Percentiles rank a stretch among this genome's conserved stretches.
Conservation (phyloP, 2,797 vertebrate species). For the Anniella stebbinsi region DNA sequence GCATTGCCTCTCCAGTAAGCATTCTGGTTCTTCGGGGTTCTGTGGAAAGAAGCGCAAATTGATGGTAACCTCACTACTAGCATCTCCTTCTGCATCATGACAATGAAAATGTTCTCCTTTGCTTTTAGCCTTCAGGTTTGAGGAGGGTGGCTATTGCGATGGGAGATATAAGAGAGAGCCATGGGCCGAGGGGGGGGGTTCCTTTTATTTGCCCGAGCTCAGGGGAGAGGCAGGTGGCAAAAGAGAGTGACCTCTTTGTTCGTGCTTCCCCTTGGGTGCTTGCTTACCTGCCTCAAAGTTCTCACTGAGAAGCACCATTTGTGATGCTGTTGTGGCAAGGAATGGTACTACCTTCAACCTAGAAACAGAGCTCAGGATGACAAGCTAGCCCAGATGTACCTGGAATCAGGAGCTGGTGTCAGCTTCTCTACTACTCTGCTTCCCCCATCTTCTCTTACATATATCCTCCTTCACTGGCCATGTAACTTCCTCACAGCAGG, state of each 20-base stretch:
- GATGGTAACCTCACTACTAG: conserved; percentile 25
- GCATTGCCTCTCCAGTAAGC: conserved; percentile 87
- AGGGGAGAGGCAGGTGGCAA: no score
- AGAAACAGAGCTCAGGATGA: background rate
- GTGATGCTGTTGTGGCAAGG: background rate
- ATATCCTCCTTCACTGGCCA: background rate
- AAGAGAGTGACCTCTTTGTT: background rate
- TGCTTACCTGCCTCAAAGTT: background rate
- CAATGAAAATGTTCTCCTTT: background rate
- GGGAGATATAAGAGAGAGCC: background rate
- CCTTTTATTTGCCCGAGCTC: background rate
- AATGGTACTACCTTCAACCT: background rate
- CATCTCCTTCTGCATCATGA: conserved; percentile 22
- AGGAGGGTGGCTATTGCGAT: background rate
- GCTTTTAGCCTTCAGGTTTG: conserved; percentile 5
- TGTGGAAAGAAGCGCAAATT: background rate
- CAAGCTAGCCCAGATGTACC: background rate
- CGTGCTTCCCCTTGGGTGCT: background rate
- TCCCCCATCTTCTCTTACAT: background rate
- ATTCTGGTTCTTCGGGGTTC: background rate
- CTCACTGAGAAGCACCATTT: background rate
- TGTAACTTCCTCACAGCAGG: background rate
- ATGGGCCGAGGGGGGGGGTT: background rate
- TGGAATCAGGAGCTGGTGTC: background rate
- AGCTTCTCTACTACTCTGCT: background rate